Conservation (phyloP, 1,140 invertebrate genomes). For the Drosophila nebulosa region DNA sequence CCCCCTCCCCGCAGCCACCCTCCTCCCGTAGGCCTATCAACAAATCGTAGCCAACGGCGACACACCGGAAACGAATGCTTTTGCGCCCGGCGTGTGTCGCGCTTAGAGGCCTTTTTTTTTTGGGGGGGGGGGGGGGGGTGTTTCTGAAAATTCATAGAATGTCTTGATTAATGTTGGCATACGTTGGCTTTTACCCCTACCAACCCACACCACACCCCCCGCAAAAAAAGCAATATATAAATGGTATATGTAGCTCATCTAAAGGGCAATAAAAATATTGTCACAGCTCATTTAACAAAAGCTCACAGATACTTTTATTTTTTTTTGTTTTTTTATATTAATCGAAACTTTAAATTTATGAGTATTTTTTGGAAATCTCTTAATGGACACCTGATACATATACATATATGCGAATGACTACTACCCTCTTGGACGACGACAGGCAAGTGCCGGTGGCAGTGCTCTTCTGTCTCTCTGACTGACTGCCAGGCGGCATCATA, state of each 20-base stretch:
- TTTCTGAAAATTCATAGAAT: conserved; percentile 56
- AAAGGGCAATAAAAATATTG: conserved; percentile 68
- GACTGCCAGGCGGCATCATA: conserved; percentile 72
- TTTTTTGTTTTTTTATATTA: background rate
- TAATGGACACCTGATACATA: conserved; percentile 31
- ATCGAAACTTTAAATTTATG: conserved; percentile 4
- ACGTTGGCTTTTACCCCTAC: conserved; percentile 71
- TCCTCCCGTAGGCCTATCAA: background rate
- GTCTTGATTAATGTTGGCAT: conserved; percentile 77
- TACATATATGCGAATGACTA: conserved; percentile 41
- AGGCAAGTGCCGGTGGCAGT: background rate
- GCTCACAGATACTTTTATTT: conserved; percentile 10
- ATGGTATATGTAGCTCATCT: background rate
- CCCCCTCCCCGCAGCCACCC: background rate
- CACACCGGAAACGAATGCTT: conserved; percentile 72
- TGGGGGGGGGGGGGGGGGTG: background rate
- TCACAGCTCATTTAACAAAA: conserved; percentile 70
- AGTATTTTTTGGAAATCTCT: conserved; percentile 42
- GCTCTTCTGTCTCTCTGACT: conserved; percentile 35
- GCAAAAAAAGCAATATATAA: background rate
- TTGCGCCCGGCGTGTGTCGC: conserved; percentile 72
- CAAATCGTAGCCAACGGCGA: conserved; percentile 30
- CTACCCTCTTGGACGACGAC: conserved; percentile 10
- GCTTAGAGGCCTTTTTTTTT: conserved; percentile 52
- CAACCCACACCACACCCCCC: background rate